A percentile compares a stretch with the other conserved stretches of the same genome.
Conservation (phyloP, 2,888 invertebrate genomes). For the Dicranocentrus wangi region DNA sequence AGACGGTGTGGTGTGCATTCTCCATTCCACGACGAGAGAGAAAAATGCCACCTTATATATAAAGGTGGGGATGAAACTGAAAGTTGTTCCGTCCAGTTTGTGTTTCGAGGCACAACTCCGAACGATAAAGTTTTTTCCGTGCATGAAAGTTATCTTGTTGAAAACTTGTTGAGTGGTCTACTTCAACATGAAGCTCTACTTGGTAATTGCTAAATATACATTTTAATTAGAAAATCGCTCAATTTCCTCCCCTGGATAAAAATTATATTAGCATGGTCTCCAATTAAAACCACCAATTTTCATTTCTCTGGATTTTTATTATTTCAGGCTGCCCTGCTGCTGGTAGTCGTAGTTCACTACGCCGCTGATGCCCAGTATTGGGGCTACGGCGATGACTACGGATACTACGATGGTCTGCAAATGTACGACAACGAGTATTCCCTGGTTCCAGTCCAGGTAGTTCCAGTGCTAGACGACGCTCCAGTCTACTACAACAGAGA, state of each 20-base stretch:
- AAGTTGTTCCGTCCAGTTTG: constrained; percentile 72
- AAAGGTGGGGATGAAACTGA: constrained; percentile 70
- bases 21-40: not conserved
- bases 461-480: constrained; percentile 47
- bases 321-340: constrained; percentile 66
- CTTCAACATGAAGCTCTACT: constrained; percentile 58
- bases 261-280: no score
- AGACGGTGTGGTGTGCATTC: not conserved
- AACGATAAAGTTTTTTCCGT: constrained; percentile 36
- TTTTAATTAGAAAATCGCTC: no score
- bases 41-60: constrained; percentile 67
- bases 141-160: not conserved
- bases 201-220: constrained; percentile 59
- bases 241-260: no score
- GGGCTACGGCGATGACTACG: constrained; percentile 41
- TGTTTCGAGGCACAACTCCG: constrained; percentile 46
- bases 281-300: no score
- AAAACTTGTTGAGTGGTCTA: constrained; percentile 13
- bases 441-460: constrained; percentile 50
- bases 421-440: constrained; percentile 53
- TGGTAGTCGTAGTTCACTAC: constrained; percentile 61
- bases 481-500: constrained; percentile 39
- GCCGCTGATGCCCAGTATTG: constrained; percentile 53
- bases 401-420: constrained; percentile 26
- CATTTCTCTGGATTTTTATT: constrained; percentile 28